Percentiles rank a stretch among this genome's conserved stretches.
phyloP scores from a whole-genome alignment of 2,113 vertebrate species.

The Lagopus leucura region DNA sequence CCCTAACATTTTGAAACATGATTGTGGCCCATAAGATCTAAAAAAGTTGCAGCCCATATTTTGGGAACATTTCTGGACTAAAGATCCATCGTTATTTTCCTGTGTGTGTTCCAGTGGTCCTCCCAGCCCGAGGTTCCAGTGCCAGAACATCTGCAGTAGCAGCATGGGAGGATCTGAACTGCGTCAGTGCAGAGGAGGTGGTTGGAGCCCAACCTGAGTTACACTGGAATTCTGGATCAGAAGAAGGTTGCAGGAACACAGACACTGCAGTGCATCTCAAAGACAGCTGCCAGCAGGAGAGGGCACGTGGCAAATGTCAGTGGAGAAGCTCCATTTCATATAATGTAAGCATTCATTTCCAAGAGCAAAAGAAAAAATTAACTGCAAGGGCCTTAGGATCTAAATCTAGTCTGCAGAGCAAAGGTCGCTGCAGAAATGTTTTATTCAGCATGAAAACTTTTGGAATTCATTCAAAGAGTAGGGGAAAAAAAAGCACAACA shows the following conservation, averaged over 20 bases:
- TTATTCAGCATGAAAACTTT: conserved; percentile 52
- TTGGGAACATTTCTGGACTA: neutral
- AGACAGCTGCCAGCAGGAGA: neutral
- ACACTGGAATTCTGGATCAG: neutral
- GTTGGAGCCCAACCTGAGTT: neutral
- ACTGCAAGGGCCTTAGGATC: neutral
- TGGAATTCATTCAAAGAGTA: conserved; percentile 56
- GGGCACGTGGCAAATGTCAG: fast-evolving
- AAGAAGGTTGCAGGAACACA: neutral
- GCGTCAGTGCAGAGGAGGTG: neutral
- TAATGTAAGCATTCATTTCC: neutral
- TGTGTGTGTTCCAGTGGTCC: fast-evolving
- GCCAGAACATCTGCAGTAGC: fast-evolving
- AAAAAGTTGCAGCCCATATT: neutral
- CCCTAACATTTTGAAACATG: neutral
- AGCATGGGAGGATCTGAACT: neutral
- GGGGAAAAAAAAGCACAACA: neutral
- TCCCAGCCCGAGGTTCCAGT: neutral
- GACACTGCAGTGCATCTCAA: fast-evolving
- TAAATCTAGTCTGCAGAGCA: conserved; percentile 58
- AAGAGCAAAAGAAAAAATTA: conserved; percentile 13
- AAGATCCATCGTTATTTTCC: neutral
- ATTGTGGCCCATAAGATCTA: fast-evolving
- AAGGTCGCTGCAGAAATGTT: conserved; percentile 54
- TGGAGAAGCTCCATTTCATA: neutral